phyloP scores from a whole-genome alignment of 1,140 invertebrate genomes.

The Neuroterus valhalla region DNA sequence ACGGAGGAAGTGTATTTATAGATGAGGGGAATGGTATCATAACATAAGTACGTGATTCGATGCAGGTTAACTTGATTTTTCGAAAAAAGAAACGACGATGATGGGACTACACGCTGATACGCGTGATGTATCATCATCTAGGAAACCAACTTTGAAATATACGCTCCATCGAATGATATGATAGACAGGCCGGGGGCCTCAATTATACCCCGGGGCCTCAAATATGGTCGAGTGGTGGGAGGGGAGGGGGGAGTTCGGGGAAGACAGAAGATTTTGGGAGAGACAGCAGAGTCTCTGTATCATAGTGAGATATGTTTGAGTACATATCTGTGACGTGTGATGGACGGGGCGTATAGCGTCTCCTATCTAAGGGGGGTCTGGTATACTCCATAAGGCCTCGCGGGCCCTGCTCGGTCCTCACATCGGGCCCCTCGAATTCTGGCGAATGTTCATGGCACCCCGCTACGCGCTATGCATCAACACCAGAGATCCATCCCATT shows the following conservation, averaged over 20 bases:
- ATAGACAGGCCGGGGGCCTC: conserved; percentile 25
- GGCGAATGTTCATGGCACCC: conserved; percentile 60
- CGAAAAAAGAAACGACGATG: conserved; percentile 56
- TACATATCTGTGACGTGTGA: conserved; percentile 71
- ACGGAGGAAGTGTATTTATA: too few relatives aligned
- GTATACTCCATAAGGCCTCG: conserved; percentile 44
- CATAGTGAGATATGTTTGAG: conserved; percentile 67
- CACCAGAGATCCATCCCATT: conserved; percentile 72
- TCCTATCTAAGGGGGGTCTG: conserved; percentile 69
- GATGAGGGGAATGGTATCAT: too few relatives aligned
- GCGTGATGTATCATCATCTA: conserved; percentile 68
- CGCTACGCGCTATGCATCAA: conserved; percentile 74
- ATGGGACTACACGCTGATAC: conserved; percentile 66
- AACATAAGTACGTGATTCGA: too few relatives aligned
- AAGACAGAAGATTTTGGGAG: neutral
- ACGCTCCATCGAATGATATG: conserved; percentile 56
- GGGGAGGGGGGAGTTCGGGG: neutral
- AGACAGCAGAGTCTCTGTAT: conserved; percentile 35
- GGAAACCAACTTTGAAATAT: conserved; percentile 69
- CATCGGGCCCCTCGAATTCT: conserved; percentile 42
- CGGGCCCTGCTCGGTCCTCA: too few relatives aligned
- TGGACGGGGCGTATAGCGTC: conserved; percentile 69
- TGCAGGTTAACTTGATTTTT: too few relatives aligned
- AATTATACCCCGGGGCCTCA: too few relatives aligned
- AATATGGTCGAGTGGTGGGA: conserved; percentile 17